Percentiles rank a stretch among this genome's conserved stretches.
Evolutionary conservation across 2,113 vertebrate genomes (phyloP).

Genomic region (Perca schrenkii): DNA sequence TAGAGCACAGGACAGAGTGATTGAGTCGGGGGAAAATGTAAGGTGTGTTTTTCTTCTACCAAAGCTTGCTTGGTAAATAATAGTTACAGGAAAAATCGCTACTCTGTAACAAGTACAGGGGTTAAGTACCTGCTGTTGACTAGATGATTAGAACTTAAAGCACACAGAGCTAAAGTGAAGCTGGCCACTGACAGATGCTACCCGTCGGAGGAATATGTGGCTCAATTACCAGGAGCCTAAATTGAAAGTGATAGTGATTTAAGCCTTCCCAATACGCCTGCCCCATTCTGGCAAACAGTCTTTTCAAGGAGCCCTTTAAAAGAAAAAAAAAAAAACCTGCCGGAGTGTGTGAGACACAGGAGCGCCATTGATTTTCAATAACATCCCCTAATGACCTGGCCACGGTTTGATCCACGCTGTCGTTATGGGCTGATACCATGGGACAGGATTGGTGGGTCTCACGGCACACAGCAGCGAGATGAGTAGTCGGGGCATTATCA

Average conservation of each 20-base stretch:
- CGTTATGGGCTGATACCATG: slow-evolving; percentile 78
- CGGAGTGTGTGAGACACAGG: slow-evolving; percentile 79
- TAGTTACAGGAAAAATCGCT: slow-evolving; percentile 61
- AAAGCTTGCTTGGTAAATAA: slow-evolving; percentile 76
- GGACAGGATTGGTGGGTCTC: slow-evolving; percentile 73
- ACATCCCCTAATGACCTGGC: slow-evolving; percentile 82
- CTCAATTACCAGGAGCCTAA: slow-evolving; percentile 78
- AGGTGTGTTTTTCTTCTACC: slow-evolving; percentile 66
- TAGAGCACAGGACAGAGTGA: slow-evolving; percentile 67
- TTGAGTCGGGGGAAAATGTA: slow-evolving; percentile 65
- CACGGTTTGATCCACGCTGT: slow-evolving; percentile 82
- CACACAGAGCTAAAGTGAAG: slow-evolving; percentile 69
- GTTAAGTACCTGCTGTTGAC: slow-evolving; percentile 77
- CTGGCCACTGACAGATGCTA: slow-evolving; percentile 74
- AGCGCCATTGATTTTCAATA: slow-evolving; percentile 85
- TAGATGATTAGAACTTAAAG: slow-evolving; percentile 74
- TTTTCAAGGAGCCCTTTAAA: slow-evolving; percentile 73
- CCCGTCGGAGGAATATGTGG: slow-evolving; percentile 71
- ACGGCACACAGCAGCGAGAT: slow-evolving; percentile 71
- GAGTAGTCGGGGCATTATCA: slow-evolving; percentile 78
- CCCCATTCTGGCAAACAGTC: slow-evolving; percentile 74
- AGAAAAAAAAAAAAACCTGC: slow-evolving; percentile 51
- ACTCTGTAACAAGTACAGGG: slow-evolving; percentile 62
- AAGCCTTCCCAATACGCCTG: slow-evolving; percentile 79
- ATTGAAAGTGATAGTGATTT: slow-evolving; percentile 85